These are phyloP conservation scores for Popillia japonica DNA, from an alignment of 1,140 invertebrate species.

Conservation along the genomic window DNA sequence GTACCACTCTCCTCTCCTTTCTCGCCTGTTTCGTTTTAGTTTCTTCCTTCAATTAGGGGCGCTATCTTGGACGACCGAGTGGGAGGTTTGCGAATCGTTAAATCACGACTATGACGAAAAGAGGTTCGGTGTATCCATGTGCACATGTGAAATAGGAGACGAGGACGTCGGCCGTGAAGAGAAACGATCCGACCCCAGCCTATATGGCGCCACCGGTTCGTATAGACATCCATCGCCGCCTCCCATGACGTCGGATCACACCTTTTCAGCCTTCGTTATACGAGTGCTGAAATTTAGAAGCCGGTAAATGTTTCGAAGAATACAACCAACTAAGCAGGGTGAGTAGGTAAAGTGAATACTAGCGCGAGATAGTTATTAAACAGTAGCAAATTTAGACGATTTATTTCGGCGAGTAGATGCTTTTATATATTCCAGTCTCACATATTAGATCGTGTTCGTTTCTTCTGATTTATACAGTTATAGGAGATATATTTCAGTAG, in stretches of 20 bases:
- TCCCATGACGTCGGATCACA: conserved; percentile 20
- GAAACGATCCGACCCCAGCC: conserved; percentile 33
- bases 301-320: not conserved
- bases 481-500: too few relatives aligned
- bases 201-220: conserved; percentile 38
- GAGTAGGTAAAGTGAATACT: too few relatives aligned
- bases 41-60: conserved; percentile 45
- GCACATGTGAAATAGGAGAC: conserved; percentile 41
- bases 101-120: conserved; percentile 40
- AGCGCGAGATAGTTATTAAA: too few relatives aligned
- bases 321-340: not conserved
- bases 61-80: conserved; percentile 41
- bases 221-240: conserved; percentile 38
- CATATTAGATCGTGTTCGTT: too few relatives aligned
- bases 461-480: too few relatives aligned
- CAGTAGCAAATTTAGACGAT: too few relatives aligned
- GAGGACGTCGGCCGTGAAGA: not conserved
- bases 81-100: conserved; percentile 46
- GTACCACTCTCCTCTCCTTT: not conserved
- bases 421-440: too few relatives aligned
- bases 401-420: too few relatives aligned
- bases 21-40: not conserved
- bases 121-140: not conserved
- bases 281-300: not conserved
- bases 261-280: conserved; percentile 25